A percentile compares a stretch with the other conserved stretches of the same genome.
Evolutionary conservation across 2,888 invertebrate species (phyloP).

Genomic region (Oscheius sp.): DNA sequence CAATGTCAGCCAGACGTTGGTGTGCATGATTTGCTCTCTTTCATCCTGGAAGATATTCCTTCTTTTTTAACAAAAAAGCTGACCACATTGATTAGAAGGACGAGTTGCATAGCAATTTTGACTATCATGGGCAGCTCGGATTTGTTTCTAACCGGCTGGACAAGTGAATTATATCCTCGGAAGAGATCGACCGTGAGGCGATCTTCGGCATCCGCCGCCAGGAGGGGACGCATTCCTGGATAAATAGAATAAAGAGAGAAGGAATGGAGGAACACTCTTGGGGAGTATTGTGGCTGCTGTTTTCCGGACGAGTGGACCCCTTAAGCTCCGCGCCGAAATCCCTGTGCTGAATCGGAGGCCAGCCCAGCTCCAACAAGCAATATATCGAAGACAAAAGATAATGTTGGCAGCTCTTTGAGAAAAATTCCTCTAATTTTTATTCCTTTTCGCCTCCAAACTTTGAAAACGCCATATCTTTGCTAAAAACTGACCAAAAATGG

Average conservation of each 20-base stretch:
- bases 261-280: not conserved
- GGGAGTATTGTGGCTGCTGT: not conserved
- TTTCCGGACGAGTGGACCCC: conserved; percentile 6
- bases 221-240: conserved; percentile 26
- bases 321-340: not conserved
- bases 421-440: too few species aligned
- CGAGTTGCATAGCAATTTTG: conserved; percentile 67
- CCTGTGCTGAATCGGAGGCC: too few species aligned
- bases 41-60: conserved; percentile 70
- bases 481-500: too few species aligned
- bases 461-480: too few species aligned
- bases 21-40: conserved; percentile 70
- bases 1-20: conserved; percentile 74
- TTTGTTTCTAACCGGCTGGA: conserved; percentile 70
- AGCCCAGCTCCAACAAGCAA: too few species aligned
- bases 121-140: conserved; percentile 67
- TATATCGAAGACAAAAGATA: too few species aligned
- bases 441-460: too few species aligned
- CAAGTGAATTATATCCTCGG: conserved; percentile 73
- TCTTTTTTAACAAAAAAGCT: conserved; percentile 42
- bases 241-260: too few species aligned
- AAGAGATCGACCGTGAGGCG: conserved; percentile 73
- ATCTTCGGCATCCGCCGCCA: conserved; percentile 70
- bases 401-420: too few species aligned
- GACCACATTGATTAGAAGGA: conserved; percentile 74